Conservation (phyloP, 2,888 invertebrate genomes). For the Acronicta psi region DNA sequence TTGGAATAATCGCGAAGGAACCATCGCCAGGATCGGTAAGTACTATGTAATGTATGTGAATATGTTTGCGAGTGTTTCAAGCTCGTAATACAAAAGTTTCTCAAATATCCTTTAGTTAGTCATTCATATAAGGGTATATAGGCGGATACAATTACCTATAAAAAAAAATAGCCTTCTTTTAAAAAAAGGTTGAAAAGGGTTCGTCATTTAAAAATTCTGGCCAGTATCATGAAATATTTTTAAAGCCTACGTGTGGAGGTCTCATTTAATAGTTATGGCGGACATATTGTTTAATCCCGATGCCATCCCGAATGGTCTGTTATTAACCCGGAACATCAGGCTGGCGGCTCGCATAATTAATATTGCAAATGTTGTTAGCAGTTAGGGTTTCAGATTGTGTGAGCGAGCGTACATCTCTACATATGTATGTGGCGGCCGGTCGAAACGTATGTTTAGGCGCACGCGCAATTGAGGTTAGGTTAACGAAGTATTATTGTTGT, state of each 20-base stretch:
- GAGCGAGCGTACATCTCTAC: constrained; percentile 30
- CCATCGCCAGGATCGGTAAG: too few species aligned
- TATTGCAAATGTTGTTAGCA: constrained; percentile 87
- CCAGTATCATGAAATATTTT: constrained; percentile 56
- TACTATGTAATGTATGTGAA: too few species aligned
- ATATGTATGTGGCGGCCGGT: not conserved
- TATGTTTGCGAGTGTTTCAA: too few species aligned
- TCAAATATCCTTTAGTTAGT: too few species aligned
- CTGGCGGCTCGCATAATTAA: constrained; percentile 80
- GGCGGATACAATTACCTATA: too few species aligned
- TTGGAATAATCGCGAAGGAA: too few species aligned
- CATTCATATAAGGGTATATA: too few species aligned
- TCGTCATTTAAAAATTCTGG: constrained; percentile 33
- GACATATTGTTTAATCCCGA: constrained; percentile 79
- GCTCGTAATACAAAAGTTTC: too few species aligned
- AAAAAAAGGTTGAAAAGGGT: constrained; percentile 15
- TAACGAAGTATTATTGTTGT: not conserved
- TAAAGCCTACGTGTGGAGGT: constrained; percentile 57
- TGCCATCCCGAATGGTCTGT: constrained; percentile 74
- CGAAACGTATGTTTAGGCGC: not conserved
- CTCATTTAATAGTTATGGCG: constrained; percentile 77
- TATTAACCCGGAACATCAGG: constrained; percentile 78
- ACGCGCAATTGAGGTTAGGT: not conserved
- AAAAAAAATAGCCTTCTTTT: not conserved
- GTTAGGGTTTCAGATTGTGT: constrained; percentile 68